Percentiles rank a stretch among this genome's conserved stretches.
These are phyloP conservation scores for Zeus faber DNA, from an alignment of 2,113 vertebrate species.

Conservation along the genomic window DNA sequence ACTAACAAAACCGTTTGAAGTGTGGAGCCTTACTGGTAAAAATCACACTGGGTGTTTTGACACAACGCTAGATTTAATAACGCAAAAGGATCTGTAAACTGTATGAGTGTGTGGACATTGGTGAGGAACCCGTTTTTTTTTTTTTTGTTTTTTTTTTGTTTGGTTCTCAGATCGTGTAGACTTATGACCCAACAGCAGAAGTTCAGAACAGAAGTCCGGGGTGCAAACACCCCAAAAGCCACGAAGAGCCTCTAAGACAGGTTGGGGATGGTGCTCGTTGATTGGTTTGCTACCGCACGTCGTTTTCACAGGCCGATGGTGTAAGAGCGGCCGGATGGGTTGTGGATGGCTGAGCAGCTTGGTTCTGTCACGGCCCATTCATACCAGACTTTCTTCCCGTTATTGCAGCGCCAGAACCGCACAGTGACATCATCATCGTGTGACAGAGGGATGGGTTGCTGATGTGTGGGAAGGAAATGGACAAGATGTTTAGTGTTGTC, in stretches of 20 bases:
- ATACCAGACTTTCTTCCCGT: conserved; percentile 93
- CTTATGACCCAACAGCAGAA: conserved; percentile 3
- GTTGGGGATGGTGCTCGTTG: not conserved
- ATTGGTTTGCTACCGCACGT: conserved; percentile 3
- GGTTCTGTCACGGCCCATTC: conserved; percentile 93
- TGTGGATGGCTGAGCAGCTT: conserved; percentile 88
- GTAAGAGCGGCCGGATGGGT: conserved; percentile 90
- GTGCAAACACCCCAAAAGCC: conserved; percentile 8
- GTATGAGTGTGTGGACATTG: too few relatives aligned
- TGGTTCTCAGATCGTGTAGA: not conserved
- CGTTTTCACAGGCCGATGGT: conserved; percentile 85
- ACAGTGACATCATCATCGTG: conserved; percentile 80
- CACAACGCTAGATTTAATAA: not conserved
- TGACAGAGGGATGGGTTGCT: conserved; percentile 85
- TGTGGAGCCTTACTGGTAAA: not conserved
- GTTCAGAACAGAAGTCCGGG: conserved; percentile 16
- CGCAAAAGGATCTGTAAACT: not conserved
- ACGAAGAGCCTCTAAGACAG: too few relatives aligned
- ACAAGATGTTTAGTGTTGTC: not conserved
- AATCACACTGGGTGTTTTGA: too few relatives aligned
- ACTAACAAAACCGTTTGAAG: too few relatives aligned
- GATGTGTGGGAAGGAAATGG: not conserved
- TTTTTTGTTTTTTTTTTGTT: too few relatives aligned
- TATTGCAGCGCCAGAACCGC: conserved; percentile 91
- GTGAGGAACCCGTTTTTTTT: too few relatives aligned